Evolutionary conservation across 2,888 invertebrate species (phyloP), one percentile per base, ranked within the genome.

Genomic region (Metalampra italica): DNA sequence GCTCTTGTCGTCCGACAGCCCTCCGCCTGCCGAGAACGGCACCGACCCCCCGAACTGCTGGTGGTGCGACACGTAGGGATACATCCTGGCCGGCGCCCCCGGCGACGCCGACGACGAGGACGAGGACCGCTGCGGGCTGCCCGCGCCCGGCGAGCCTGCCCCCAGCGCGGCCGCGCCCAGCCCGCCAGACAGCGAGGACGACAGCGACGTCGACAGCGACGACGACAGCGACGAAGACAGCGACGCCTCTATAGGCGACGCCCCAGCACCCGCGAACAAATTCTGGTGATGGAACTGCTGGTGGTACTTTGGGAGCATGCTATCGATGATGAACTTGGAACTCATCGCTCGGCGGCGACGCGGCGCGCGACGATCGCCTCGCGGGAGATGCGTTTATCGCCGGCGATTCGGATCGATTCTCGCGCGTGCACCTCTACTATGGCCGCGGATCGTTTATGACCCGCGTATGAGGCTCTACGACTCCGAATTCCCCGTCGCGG

Each of bases 291-390:
- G 94, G 84, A 94, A 94, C 86, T 91, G 91, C 86, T 91, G 92
- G 82, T 91, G 96, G 92, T 97, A 97, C 93, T 97, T 97, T 77
- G 97, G 97, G 91, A 97, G 95, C 96, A 97, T 97, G 92, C 96
- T 96, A 95, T 97, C 97, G 92, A 97, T 95, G 93, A 96, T 96
- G 93, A 97, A 97, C 94, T 97, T 97, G 93, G 96, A 96, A 93
- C 94, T 96, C 97, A 97, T 97, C 93, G 94, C 94, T 91, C 91
- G 86, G 85, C 81, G 81, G 81, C 84, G 85, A 84, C 85, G 87
- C 87, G 84, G 83, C 84, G 83, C 89, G 89, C 88, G 89, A 85
- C 87, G 89, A 78, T 83, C 86, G 87, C 86, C 85, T 84, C 85
- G 85, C 85, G 84, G 82, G 83, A 86, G 81, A 86, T 85, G 84